Conservation (phyloP, 2,113 vertebrate species). For the Cygnus buccinator region DNA sequence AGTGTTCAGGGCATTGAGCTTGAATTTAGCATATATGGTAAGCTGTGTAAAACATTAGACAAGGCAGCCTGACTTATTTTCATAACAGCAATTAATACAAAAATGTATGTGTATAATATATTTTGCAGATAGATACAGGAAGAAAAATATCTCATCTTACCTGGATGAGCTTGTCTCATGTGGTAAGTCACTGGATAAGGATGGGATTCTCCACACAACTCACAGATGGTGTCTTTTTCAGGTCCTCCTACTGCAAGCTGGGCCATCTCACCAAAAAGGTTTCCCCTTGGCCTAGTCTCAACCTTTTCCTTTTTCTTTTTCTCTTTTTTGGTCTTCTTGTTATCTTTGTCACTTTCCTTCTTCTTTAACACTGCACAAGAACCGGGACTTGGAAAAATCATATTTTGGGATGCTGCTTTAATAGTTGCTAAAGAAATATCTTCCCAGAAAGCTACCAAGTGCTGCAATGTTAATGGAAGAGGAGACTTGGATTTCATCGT, state of each 20-base stretch:
- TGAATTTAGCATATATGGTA: not conserved
- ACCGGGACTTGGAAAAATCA: conserved; percentile 98
- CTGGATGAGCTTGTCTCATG: conserved; percentile 98
- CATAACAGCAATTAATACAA: not conserved
- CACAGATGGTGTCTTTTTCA: conserved; percentile 98
- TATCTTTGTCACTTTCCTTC: conserved; percentile 95
- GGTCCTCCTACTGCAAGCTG: conserved; percentile 96
- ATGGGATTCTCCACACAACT: conserved; percentile 96
- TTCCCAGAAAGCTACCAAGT: conserved; percentile 98
- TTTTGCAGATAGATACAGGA: fast-evolving
- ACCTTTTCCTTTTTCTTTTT: conserved; percentile 98
- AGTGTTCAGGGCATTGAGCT: too few species aligned
- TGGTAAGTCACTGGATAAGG: conserved; percentile 99
- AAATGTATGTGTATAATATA: fast-evolving
- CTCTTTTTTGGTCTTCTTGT: conserved; percentile 95
- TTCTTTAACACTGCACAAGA: conserved; percentile 97
- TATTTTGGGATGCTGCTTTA: conserved; percentile 98
- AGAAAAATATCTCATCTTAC: conserved; percentile 67
- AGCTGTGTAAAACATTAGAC: not conserved
- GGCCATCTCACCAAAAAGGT: conserved; percentile 98
- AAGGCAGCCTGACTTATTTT: not conserved
- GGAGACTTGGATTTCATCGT: conserved; percentile 89
- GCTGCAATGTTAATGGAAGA: conserved; percentile 94
- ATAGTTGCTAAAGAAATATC: conserved; percentile 98
- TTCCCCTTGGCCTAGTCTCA: conserved; percentile 92